Percentiles rank a stretch among this genome's conserved stretches.
Evolutionary conservation across 2,888 invertebrate species (phyloP).

Genomic region (Machimus atricapillus): DNA sequence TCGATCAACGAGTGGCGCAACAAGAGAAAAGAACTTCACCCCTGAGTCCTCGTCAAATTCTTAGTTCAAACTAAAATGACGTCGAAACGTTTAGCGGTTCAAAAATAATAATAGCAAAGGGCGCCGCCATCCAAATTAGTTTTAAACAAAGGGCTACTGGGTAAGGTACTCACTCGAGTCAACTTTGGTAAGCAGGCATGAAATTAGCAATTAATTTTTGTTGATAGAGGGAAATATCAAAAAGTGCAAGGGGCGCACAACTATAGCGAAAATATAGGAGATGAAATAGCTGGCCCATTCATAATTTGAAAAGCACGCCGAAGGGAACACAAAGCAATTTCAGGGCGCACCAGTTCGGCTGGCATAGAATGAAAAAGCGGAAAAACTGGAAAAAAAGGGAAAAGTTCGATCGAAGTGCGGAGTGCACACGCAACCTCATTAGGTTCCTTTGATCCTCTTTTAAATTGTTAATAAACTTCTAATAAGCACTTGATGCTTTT

Average conservation of each 20-base stretch:
- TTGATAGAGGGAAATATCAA: background rate
- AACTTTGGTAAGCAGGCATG: background rate
- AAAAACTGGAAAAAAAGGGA: background rate
- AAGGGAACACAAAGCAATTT: background rate
- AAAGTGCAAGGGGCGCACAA: background rate
- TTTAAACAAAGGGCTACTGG: background rate
- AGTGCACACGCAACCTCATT: constrained; percentile 5
- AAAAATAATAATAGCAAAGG: background rate
- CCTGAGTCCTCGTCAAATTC: background rate
- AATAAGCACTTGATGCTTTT: background rate
- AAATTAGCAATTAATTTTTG: background rate
- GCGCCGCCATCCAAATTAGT: background rate
- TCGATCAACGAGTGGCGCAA: background rate
- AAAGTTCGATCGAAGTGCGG: background rate
- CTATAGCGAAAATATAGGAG: background rate
- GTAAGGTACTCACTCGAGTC: background rate
- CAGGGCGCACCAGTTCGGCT: background rate
- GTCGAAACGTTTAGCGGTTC: background rate
- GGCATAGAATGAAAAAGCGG: background rate
- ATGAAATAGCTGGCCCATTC: background rate
- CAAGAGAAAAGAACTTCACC: background rate
- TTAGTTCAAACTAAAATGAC: background rate
- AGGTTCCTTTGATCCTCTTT: background rate
- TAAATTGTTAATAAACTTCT: constrained; percentile 26
- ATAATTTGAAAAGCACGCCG: background rate